Base-by-base conservation (phyloP, 2,888 invertebrate species). In the Meteorus colon region DNA sequence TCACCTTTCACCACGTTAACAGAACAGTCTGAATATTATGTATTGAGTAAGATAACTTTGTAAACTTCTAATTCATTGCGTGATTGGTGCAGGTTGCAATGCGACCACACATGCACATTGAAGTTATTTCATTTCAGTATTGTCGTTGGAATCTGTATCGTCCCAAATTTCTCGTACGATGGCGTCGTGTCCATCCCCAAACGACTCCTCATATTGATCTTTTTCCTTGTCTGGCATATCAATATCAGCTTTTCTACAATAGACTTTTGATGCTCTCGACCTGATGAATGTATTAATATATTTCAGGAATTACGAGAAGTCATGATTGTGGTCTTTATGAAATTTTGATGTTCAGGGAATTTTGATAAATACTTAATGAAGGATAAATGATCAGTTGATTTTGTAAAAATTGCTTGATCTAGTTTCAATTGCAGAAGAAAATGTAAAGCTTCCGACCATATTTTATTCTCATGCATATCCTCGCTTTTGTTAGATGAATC, bases 1-100 rank as follows among this genome's bases (percentile, higher is more conserved):
- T 79, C 79, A 77, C 78, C 75, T 81, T 74, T 78, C 77, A 77
- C 75, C 73, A 69, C 62, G 74, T 76, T 76, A 73, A 70, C 12
- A 34, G 62, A 66, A 73, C 71, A 74, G 68, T 74, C 77, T 75
- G 77, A 77, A 63, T 59, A 24, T 31, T 70, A 74, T 75, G 51
- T 69, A 73, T 63, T 70, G 76, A 79, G 75, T 79, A 76, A 73
- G 75, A 76, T 76, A 76, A 80, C 80, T 80, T 72, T 73, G 69
- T 70, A 74, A 78, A 73, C 70, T 77, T 77, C 76, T 73, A 68
- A 73, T 76, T 74, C 69, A 59, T 78, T 78, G 76, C 77, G 73
- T 77, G 78, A 78, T 75, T 77, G 72, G 76, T 74, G 75, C 51
- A 85, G 14, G 24, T 31, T 48, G 1, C 31, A 59, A 31, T 19